These are phyloP conservation scores for Myiozetetes cayanensis DNA, from an alignment of 2,113 vertebrate species.

Conservation along the genomic window DNA sequence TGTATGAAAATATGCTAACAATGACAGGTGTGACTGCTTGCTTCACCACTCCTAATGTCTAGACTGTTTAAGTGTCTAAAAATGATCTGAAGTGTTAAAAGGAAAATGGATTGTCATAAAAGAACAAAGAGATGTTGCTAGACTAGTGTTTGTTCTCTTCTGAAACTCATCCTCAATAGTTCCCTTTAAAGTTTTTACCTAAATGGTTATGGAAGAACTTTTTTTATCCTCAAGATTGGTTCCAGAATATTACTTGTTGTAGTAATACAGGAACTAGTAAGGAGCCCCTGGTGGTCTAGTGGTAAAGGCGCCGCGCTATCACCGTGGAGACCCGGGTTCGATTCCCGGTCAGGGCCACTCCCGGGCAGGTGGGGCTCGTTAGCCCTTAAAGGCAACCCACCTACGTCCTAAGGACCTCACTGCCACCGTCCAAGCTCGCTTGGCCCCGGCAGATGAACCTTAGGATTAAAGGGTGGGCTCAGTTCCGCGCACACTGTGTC, in stretches of 20 bases:
- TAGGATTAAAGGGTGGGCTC: no score
- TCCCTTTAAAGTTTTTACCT: not conserved
- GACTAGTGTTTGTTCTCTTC: not conserved
- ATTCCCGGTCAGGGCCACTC: no score
- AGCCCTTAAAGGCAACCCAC: no score
- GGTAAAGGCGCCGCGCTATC: no score
- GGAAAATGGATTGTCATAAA: not conserved
- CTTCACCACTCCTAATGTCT: not conserved
- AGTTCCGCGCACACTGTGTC: no score
- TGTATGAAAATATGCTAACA: not conserved
- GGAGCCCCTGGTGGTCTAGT: no score
- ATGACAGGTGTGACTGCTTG: not conserved
- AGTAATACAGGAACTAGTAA: not conserved
- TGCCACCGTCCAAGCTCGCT: no score
- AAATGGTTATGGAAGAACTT: not conserved
- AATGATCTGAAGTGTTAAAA: not conserved
- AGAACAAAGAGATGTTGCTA: constrained; percentile 1
- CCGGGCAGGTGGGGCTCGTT: no score
- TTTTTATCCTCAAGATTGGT: not conserved
- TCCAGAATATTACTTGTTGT: not conserved
- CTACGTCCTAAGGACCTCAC: no score
- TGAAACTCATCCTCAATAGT: not conserved
- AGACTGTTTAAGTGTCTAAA: not conserved
- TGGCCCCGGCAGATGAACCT: no score
- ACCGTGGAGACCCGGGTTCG: no score